Evolutionary conservation across 2,113 vertebrate species (phyloP), one percentile per base, ranked within the genome.

Genomic region (Noturus placidus): DNA sequence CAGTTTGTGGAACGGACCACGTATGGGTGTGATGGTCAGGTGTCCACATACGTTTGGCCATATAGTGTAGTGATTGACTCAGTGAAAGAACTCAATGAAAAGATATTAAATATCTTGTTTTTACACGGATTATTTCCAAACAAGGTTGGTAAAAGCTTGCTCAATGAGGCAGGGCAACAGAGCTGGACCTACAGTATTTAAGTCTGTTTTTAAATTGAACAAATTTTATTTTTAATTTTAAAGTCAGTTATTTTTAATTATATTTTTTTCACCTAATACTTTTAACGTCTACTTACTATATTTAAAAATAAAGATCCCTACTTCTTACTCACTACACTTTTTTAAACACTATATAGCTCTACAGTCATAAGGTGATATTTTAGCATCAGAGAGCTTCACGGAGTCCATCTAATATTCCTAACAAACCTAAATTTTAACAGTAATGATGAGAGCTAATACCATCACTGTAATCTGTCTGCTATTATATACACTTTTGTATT

Each of bases 401-500:
- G 42, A 50, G 42, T 0, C 42, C 2, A n/a, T 77, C 11, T 13
- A 77, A 77, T n/a, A 52, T 77, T 46, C 35, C 35, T 77, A 50
- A n/a, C 42, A 15, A 52, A 25, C 22, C 25, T 52, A 77, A 77
- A 77, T 22, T 46, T 42, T 54, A 54, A 54, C 52, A 54, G 46
- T 50, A 9, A 50, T 10, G 1, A 54, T 8, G 6, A 78, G 76
- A 19, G 50, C 74, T 52, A 17, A 52, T 6, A 15, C 38, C 77
- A 56, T 56, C n/a, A 56, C 77, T 79, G 15, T 56, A 56, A 80
- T 56, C 77, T 33, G 52, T 80, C n/a, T 57, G 78, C n/a, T 57
- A 33, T 8, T 30, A 30, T 30, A 2, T 19, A 79, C 9, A 56
- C n/a, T 79, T 79, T 17, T 52, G 17, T 20, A 19, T 57, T 57